Percentiles rank a stretch among this genome's conserved stretches.
These are phyloP conservation scores for Holocentrus rufus DNA, from an alignment of 2,797 vertebrate genomes.

Conservation along the genomic window DNA sequence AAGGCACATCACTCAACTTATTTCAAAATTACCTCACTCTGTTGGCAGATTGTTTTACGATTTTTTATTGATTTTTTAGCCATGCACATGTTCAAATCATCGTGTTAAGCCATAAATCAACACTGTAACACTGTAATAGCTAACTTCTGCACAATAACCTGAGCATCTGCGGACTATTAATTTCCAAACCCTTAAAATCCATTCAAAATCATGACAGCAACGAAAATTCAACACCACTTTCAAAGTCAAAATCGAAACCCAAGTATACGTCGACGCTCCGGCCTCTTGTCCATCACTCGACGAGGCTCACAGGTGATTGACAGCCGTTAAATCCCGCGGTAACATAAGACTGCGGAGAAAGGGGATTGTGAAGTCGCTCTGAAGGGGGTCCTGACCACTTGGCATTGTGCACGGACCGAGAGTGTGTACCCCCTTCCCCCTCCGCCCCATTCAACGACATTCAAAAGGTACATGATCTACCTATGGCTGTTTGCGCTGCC, in stretches of 20 bases:
- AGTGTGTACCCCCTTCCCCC: constrained; percentile 35
- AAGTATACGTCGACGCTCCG: neutral
- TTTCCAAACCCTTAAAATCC: neutral
- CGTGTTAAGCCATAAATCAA: neutral
- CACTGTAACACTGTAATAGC: too few species aligned
- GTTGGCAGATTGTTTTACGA: too few species aligned
- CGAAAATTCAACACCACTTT: constrained; percentile 8
- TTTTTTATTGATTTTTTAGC: too few species aligned
- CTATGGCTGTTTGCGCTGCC: constrained; percentile 53
- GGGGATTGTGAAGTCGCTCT: constrained; percentile 47
- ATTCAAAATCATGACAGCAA: neutral
- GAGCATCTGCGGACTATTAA: neutral
- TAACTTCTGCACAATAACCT: neutral
- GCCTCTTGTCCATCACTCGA: constrained; percentile 55
- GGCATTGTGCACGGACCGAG: constrained; percentile 63
- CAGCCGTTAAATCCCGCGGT: constrained; percentile 57
- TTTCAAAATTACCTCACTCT: too few species aligned
- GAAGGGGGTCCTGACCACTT: constrained; percentile 59
- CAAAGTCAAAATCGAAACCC: constrained; percentile 24
- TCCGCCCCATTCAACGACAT: constrained; percentile 41
- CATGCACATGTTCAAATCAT: neutral
- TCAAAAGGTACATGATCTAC: constrained; percentile 71
- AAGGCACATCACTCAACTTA: too few species aligned
- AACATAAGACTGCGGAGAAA: constrained; percentile 61
- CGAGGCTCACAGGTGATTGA: constrained; percentile 42